A percentile compares a stretch with the other conserved stretches of the same genome.
Evolutionary conservation across 2,797 vertebrate species (phyloP).

Genomic region (Trachops cirrhosus): DNA sequence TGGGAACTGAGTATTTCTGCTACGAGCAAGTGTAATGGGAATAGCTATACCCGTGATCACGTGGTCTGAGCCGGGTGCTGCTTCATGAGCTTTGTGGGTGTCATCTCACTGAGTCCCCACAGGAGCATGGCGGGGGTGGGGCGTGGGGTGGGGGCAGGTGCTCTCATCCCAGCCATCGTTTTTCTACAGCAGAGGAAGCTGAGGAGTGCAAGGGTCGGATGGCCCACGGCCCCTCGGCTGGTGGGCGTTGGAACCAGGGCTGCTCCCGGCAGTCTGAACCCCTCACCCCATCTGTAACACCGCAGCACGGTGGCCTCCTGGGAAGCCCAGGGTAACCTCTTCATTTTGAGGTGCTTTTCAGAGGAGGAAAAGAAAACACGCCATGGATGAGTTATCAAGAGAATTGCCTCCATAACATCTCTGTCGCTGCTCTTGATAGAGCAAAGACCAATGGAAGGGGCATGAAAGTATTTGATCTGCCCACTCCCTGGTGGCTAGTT

Average conservation of each 20-base stretch:
- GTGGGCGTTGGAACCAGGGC: not conserved
- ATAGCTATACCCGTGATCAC: not conserved
- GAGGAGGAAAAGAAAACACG: not conserved
- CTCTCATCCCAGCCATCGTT: fast-evolving
- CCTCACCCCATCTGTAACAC: fast-evolving
- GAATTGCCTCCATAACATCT: not conserved
- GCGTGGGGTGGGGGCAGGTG: too few species aligned
- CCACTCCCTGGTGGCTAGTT: not conserved
- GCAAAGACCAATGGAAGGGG: not conserved
- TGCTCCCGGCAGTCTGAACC: fast-evolving
- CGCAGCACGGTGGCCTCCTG: too few species aligned
- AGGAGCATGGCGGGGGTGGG: too few species aligned
- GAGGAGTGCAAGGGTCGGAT: not conserved
- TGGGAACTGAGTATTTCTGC: not conserved
- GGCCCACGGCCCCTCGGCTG: fast-evolving
- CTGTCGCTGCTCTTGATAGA: not conserved
- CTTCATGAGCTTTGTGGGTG: not conserved
- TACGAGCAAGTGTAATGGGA: not conserved
- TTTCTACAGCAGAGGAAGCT: not conserved
- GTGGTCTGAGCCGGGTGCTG: not conserved
- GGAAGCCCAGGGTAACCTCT: not conserved
- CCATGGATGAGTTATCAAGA: not conserved
- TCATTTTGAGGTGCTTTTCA: not conserved
- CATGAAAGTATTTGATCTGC: not conserved
- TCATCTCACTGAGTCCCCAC: not conserved